A percentile compares a stretch with the other conserved stretches of the same genome.
These are phyloP conservation scores for Acromyrmex charruanus DNA, from an alignment of 1,140 invertebrate species.

Conservation along the genomic window DNA sequence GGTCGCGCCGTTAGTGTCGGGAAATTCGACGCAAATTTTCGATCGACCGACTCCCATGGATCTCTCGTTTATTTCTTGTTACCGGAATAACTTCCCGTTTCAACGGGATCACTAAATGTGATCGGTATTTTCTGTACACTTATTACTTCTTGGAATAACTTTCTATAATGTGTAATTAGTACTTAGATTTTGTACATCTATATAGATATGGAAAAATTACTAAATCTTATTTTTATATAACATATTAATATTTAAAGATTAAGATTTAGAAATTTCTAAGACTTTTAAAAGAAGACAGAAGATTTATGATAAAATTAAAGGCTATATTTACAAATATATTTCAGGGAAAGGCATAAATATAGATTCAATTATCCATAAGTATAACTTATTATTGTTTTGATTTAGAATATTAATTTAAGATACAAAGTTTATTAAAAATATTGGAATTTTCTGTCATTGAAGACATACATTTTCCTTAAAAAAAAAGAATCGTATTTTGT, in stretches of 20 bases:
- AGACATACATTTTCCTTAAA: too few species aligned
- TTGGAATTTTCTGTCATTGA: too few species aligned
- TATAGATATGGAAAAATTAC: background rate
- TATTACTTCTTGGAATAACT: background rate
- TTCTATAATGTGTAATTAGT: background rate
- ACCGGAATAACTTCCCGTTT: background rate
- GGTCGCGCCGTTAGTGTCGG: conserved; percentile 7
- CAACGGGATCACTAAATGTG: background rate
- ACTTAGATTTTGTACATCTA: background rate
- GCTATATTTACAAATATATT: too few species aligned
- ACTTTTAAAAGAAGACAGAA: too few species aligned
- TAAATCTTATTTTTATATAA: background rate
- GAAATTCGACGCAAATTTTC: conserved; percentile 50
- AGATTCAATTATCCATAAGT: too few species aligned
- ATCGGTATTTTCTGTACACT: background rate
- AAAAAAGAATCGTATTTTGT: background rate
- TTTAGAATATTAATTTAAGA: too few species aligned
- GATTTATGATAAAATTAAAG: too few species aligned
- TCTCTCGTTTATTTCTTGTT: background rate
- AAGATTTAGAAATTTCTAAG: too few species aligned
- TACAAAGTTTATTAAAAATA: too few species aligned
- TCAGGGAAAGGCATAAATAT: too few species aligned
- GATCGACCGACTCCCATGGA: conserved; percentile 13
- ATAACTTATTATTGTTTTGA: too few species aligned
- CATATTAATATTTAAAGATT: background rate